Conservation (phyloP, 1,140 invertebrate species). For the Nasonia longicornis region DNA sequence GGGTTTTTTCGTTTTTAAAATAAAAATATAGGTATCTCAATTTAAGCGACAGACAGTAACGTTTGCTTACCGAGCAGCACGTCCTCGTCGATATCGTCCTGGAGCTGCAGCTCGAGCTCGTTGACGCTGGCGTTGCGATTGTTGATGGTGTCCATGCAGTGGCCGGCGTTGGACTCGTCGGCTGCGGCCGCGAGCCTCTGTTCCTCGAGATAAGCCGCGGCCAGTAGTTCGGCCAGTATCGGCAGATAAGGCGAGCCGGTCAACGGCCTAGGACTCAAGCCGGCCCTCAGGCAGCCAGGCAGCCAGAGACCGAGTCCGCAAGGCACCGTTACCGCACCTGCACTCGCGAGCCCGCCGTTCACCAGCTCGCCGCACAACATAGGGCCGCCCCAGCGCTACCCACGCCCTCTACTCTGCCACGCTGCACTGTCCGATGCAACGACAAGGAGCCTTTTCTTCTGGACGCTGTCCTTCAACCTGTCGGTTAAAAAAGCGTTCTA, state of each 20-base stretch:
- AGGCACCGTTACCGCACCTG: constrained; percentile 66
- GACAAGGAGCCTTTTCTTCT: too few species aligned
- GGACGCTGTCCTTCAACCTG: neutral
- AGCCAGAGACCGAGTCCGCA: constrained; percentile 66
- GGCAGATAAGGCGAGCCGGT: constrained; percentile 63
- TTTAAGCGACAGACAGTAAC: neutral
- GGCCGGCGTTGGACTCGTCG: neutral
- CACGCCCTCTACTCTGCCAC: neutral
- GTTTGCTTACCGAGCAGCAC: constrained; percentile 64
- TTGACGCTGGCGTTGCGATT: constrained; percentile 49
- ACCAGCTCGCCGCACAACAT: constrained; percentile 70
- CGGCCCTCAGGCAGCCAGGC: constrained; percentile 65
- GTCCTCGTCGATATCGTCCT: constrained; percentile 60
- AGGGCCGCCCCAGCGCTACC: constrained; percentile 53
- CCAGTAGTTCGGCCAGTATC: constrained; percentile 64
- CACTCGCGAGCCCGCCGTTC: constrained; percentile 68
- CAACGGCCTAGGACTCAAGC: constrained; percentile 53
- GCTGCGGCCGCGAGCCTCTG: constrained; percentile 45
- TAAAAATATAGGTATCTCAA: neutral
- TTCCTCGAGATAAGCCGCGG: constrained; percentile 59
- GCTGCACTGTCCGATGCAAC: too few species aligned
- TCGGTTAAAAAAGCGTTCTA: neutral
- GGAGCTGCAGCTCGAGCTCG: constrained; percentile 52
- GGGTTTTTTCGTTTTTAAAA: neutral
- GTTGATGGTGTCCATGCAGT: constrained; percentile 49